A percentile compares a stretch with the other conserved stretches of the same genome.
Conservation (phyloP, 1,140 invertebrate species). For the Zaprionus nigranus region DNA sequence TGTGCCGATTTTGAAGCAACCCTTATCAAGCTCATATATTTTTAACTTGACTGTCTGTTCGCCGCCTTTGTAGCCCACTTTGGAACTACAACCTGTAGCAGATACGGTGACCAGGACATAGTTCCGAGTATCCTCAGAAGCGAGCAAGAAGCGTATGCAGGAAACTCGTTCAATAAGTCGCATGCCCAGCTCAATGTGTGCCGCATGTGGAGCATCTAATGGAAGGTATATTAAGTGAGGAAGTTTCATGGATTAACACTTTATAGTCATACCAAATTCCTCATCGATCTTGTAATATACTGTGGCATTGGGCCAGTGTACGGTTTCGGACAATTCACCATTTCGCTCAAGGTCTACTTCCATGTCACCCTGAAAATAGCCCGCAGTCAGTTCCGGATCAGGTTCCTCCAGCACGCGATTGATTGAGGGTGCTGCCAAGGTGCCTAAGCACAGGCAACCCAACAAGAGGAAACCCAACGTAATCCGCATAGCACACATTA, state of each 20-base stretch:
- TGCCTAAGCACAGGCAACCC: constrained; percentile 13
- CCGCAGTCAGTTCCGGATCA: constrained; percentile 64
- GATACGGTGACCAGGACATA: constrained; percentile 50
- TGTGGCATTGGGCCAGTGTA: constrained; percentile 74
- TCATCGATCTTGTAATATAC: constrained; percentile 79
- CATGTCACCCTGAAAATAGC: constrained; percentile 68
- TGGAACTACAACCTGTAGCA: constrained; percentile 84
- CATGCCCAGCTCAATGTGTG: constrained; percentile 68
- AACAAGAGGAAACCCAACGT: constrained; percentile 32
- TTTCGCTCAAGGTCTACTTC: constrained; percentile 47
- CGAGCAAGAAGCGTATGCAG: constrained; percentile 66
- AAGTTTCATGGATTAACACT: not conserved
- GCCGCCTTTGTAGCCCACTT: constrained; percentile 85
- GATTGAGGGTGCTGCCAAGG: constrained; percentile 28
- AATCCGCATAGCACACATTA: constrained; percentile 36
- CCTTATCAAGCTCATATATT: constrained; percentile 41
- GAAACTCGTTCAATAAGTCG: constrained; percentile 75
- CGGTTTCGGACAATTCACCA: constrained; percentile 25
- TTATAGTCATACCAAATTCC: constrained; percentile 58
- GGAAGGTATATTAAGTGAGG: not conserved
- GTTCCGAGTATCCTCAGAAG: constrained; percentile 28
- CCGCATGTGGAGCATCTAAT: constrained; percentile 26
- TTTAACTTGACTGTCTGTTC: constrained; percentile 82
- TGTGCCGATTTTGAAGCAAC: constrained; percentile 84
- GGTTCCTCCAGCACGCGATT: constrained; percentile 16